Percentiles rank a stretch among this genome's conserved stretches.
phyloP scores from a whole-genome alignment of 2,113 vertebrate species.

The Pedetes capensis region DNA sequence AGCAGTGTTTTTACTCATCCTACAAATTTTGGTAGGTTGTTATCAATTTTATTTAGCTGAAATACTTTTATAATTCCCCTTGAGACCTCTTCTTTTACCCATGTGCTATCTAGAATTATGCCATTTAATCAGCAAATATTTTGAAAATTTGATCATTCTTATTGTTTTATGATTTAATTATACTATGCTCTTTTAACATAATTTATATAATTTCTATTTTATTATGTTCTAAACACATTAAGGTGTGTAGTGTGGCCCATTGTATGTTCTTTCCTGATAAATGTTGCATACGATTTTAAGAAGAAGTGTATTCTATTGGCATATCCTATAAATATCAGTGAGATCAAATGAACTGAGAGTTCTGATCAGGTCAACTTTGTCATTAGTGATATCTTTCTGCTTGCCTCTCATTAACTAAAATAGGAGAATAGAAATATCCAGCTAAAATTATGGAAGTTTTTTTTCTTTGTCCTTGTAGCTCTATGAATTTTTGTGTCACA shows the following conservation, averaged over 20 bases:
- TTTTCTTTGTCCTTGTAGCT: not conserved
- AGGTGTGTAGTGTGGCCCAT: not conserved
- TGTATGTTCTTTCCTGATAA: not conserved
- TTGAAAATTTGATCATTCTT: not conserved
- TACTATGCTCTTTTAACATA: not conserved
- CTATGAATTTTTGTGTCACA: not conserved
- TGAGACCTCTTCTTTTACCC: not conserved
- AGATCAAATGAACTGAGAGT: not conserved
- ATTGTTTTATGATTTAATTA: not conserved
- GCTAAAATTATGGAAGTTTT: not conserved
- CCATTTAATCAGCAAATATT: not conserved
- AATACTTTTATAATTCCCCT: not conserved
- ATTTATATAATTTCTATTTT: not conserved
- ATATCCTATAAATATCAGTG: not conserved
- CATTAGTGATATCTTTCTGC: not conserved
- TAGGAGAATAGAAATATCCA: not conserved
- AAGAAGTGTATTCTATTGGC: not conserved
- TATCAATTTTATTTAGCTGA: not conserved
- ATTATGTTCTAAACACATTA: not conserved
- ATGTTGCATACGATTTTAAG: not conserved
- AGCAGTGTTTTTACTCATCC: not conserved
- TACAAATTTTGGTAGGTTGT: too few relatives aligned
- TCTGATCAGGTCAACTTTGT: not conserved
- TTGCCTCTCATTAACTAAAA: not conserved
- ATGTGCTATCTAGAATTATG: not conserved